phyloP scores from a whole-genome alignment of 2,797 vertebrate genomes.

The Epinephelus awoara region DNA sequence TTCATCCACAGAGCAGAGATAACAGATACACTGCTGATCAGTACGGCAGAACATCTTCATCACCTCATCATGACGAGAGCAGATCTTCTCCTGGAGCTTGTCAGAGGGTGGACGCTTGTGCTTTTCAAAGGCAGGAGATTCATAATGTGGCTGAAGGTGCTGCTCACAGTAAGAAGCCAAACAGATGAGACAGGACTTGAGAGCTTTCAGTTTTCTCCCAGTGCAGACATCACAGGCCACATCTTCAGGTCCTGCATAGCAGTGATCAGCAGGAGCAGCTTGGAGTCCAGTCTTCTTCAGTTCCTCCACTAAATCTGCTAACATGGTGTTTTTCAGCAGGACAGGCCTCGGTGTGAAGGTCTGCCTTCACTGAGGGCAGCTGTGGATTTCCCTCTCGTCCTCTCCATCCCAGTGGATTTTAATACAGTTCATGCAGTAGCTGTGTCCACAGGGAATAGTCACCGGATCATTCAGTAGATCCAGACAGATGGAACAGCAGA shows the following conservation, averaged over 20 bases:
- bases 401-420: neutral
- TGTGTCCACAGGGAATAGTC: neutral
- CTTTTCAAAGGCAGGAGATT: rapidly evolving
- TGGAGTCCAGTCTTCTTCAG: conserved; percentile 1
- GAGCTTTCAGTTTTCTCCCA: neutral
- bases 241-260: conserved; percentile 22
- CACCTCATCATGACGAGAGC: conserved; percentile 24
- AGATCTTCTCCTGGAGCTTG: conserved; percentile 27
- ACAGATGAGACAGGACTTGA: neutral
- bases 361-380: conserved; percentile 21
- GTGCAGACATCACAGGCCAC: neutral
- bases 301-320: neutral
- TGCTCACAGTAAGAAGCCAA: neutral
- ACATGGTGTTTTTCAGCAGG: conserved; percentile 5
- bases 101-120: conserved; percentile 24
- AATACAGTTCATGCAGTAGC: conserved; percentile 1
- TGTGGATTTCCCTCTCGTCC: neutral
- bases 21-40: conserved; percentile 10
- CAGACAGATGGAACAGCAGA: conserved; percentile 6
- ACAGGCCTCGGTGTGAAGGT: conserved; percentile 5
- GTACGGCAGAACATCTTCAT: conserved; percentile 31
- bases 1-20: conserved; percentile 18
- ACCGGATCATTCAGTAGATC: neutral
- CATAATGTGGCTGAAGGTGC: conserved; percentile 10
- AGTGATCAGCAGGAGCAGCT: conserved; percentile 8